phyloP scores from a whole-genome alignment of 2,113 vertebrate species.

The Paradisaea rubra region DNA sequence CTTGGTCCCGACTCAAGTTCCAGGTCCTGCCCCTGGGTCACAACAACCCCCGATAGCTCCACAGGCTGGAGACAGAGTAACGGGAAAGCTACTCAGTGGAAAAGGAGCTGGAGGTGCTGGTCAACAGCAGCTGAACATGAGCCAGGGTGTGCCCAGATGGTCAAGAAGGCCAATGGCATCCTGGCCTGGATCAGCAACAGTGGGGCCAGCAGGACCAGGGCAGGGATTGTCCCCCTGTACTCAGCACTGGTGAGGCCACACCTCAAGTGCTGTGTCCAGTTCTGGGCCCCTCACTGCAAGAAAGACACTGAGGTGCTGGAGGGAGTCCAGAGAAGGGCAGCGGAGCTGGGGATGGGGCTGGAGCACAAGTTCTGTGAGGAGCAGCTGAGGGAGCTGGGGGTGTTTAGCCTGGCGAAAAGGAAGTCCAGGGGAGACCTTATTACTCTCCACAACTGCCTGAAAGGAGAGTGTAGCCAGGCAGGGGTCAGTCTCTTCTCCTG shows the following conservation, averaged over 20 bases:
- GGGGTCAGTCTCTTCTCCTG: no score
- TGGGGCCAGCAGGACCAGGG: not conserved
- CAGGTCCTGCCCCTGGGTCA: not conserved
- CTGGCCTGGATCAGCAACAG: not conserved
- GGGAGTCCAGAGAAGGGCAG: not conserved
- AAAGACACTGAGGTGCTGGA: not conserved
- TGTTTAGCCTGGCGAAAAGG: not conserved
- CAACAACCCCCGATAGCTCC: not conserved
- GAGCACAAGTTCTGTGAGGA: not conserved
- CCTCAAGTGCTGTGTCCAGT: no score
- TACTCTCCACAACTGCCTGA: not conserved
- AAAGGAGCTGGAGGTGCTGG: not conserved
- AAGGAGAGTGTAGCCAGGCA: not conserved
- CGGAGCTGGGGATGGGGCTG: not conserved
- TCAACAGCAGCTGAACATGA: not conserved
- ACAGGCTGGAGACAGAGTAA: not conserved
- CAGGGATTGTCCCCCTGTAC: not conserved
- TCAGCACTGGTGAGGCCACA: no score
- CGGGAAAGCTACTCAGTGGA: not conserved
- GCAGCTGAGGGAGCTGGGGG: not conserved
- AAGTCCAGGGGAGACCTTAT: not conserved
- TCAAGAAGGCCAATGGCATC: not conserved
- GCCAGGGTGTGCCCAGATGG: not conserved
- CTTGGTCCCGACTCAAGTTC: not conserved
- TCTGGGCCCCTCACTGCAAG: accelerated